These are phyloP conservation scores for Recurvirostra avosetta DNA, from an alignment of 2,113 vertebrate species.

Conservation along the genomic window DNA sequence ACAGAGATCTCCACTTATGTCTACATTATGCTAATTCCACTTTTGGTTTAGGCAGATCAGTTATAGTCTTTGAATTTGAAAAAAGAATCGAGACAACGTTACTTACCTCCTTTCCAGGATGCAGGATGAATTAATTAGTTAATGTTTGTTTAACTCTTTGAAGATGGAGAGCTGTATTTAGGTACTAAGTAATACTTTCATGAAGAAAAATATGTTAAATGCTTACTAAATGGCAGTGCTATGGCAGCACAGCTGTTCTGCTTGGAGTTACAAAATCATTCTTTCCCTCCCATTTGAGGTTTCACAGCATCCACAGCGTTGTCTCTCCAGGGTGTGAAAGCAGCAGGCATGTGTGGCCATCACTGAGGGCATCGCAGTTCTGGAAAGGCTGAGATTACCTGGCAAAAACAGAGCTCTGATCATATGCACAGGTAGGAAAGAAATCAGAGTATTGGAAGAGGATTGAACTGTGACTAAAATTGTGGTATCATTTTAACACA, in stretches of 20 bases:
- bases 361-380: slow-evolving; percentile 74
- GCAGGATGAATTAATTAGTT: not conserved
- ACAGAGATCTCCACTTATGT: not conserved
- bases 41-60: not conserved
- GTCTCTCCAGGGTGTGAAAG: slow-evolving; percentile 75
- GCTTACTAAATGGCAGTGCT: not conserved
- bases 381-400: not conserved
- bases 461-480: not conserved
- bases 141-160: not conserved
- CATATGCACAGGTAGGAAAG: not conserved
- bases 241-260: not conserved
- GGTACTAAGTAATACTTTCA: not conserved
- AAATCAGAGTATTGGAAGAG: not conserved
- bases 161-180: not conserved
- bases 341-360: slow-evolving; percentile 78
- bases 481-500: not conserved
- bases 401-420: not conserved
- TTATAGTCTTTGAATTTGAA: not conserved
- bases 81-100: not conserved
- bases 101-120: not conserved
- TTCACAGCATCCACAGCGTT: slow-evolving; percentile 61
- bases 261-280: not conserved
- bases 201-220: not conserved
- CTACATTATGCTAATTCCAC: not conserved
- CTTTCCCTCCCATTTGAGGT: accelerated